These are phyloP conservation scores for Molossus molossus DNA, from an alignment of 2,797 vertebrate species.

Conservation along the genomic window DNA sequence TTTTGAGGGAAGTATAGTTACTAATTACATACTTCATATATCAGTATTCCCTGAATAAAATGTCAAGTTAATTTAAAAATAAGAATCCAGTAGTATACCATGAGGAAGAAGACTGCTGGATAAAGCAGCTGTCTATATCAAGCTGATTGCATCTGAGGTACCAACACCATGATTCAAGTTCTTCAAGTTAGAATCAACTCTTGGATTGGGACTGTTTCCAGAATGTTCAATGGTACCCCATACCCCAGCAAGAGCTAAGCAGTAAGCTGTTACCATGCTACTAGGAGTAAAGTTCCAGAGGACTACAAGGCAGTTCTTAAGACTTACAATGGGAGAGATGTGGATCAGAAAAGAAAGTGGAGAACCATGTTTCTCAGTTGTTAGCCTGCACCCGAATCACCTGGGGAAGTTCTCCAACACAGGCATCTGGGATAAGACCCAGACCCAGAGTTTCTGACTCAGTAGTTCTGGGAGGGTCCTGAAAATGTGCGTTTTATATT, in stretches of 20 bases:
- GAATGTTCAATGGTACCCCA: background rate
- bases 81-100: background rate
- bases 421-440: background rate
- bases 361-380: background rate
- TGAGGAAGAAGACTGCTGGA: background rate
- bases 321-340: background rate
- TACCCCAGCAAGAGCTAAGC: background rate
- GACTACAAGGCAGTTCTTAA: background rate
- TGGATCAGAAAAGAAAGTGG: background rate
- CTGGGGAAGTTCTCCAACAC: background rate
- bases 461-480: background rate
- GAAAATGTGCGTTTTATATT: background rate
- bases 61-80: background rate
- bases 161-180: background rate
- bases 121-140: background rate
- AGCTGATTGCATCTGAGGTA: background rate
- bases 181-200: background rate
- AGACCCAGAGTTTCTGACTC: background rate
- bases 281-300: background rate
- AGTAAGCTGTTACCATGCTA: too few relatives aligned
- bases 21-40: background rate
- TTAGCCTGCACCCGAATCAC: background rate
- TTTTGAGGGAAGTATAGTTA: background rate
- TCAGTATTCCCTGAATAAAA: background rate
- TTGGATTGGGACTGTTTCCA: background rate